A percentile compares a stretch with the other conserved stretches of the same genome.
These are phyloP conservation scores for Melikaiella ostensackeni DNA, from an alignment of 2,888 invertebrate genomes.

Conservation along the genomic window DNA sequence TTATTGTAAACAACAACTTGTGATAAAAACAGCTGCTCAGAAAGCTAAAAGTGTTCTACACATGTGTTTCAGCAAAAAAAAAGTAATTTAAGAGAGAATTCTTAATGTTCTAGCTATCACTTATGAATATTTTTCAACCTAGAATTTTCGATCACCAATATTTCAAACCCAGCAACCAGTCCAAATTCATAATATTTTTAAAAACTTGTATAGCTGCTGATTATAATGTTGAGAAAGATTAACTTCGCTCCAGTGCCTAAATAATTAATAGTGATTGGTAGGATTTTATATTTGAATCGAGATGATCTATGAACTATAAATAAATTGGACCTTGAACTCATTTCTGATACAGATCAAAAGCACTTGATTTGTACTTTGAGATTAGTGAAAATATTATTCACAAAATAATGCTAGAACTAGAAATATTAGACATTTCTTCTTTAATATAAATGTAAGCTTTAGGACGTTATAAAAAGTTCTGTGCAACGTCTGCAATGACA, in stretches of 20 bases:
- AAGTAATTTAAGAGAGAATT: not conserved
- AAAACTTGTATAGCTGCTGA: not conserved
- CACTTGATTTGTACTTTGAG: too few relatives aligned
- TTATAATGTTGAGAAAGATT: not conserved
- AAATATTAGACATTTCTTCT: too few relatives aligned
- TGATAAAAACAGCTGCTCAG: not conserved
- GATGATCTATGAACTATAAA: not conserved
- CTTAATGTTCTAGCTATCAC: not conserved
- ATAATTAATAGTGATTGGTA: not conserved
- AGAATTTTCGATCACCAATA: not conserved
- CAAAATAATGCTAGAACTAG: too few relatives aligned
- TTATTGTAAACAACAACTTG: not conserved
- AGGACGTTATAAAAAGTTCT: too few relatives aligned
- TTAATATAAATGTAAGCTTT: too few relatives aligned
- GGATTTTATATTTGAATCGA: not conserved
- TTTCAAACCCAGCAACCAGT: not conserved
- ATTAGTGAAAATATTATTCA: too few relatives aligned
- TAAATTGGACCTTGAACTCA: not conserved
- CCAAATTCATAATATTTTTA: too few relatives aligned
- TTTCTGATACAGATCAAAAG: not conserved
- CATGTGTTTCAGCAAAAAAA: not conserved
- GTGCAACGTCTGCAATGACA: too few relatives aligned
- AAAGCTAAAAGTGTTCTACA: not conserved
- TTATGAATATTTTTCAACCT: not conserved
- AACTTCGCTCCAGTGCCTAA: not conserved